These are phyloP conservation scores for Chrysochloris asiatica DNA, from an alignment of 2,113 vertebrate genomes.

Conservation along the genomic window DNA sequence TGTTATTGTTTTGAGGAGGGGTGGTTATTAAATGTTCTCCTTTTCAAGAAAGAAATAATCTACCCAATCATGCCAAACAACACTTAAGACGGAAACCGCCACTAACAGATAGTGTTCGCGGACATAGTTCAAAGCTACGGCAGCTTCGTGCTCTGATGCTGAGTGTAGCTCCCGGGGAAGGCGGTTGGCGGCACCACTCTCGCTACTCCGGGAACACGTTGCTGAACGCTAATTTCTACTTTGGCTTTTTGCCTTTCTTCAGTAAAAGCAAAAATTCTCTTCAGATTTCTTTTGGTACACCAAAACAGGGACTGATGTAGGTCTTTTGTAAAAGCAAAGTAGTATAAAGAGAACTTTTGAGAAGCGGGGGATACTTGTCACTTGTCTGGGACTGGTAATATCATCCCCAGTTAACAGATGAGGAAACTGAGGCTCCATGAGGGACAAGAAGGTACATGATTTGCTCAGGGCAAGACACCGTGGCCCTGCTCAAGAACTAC, in stretches of 20 bases:
- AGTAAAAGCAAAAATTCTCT: not conserved
- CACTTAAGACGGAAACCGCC: no score
- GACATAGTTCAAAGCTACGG: not conserved
- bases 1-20: no score
- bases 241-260: no score
- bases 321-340: not conserved
- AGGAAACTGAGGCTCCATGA: slow-evolving; percentile 40
- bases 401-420: not conserved
- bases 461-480: not conserved
- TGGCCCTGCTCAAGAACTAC: not conserved
- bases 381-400: not conserved
- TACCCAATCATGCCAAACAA: no score
- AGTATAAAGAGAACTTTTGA: not conserved
- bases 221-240: no score
- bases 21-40: no score
- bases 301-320: not conserved
- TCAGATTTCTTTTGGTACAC: not conserved
- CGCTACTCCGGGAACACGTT: no score
- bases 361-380: not conserved
- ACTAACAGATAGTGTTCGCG: not conserved
- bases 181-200: no score
- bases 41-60: no score
- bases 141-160: no score
- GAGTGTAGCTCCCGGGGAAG: no score
- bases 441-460: not conserved